phyloP scores from a whole-genome alignment of 2,888 invertebrate genomes.

The Ophioninae sp. region DNA sequence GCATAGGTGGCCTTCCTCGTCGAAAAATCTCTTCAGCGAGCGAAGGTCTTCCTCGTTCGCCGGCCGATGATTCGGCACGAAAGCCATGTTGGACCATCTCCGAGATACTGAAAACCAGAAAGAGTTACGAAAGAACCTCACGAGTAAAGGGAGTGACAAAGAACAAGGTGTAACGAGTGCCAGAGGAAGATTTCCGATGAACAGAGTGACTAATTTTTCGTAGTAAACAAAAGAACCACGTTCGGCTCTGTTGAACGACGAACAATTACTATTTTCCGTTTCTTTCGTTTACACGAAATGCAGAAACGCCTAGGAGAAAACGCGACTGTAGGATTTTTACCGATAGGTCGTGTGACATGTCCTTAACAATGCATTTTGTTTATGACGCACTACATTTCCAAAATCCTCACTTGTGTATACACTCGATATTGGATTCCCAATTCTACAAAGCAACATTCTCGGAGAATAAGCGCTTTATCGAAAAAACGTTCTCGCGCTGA shows the following conservation, averaged over 20 bases:
- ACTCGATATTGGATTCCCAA: neutral
- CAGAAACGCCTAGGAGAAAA: neutral
- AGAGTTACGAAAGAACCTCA: neutral
- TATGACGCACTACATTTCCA: slow-evolving; percentile 9
- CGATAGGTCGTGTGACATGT: neutral
- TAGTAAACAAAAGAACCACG: neutral
- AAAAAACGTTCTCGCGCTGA: neutral
- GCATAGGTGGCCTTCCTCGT: slow-evolving; percentile 83
- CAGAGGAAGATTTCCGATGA: neutral
- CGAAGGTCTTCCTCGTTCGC: slow-evolving; percentile 84
- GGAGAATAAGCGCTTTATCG: slow-evolving; percentile 2
- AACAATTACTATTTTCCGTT: neutral
- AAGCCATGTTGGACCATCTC: slow-evolving; percentile 74
- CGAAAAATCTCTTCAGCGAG: slow-evolving; percentile 84
- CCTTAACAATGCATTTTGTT: neutral
- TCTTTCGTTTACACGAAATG: neutral
- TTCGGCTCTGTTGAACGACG: neutral
- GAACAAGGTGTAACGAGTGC: neutral
- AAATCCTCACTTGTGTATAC: slow-evolving; percentile 11
- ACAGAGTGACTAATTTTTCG: neutral
- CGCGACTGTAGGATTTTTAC: neutral
- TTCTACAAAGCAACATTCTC: slow-evolving; percentile 2
- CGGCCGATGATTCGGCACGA: slow-evolving; percentile 90
- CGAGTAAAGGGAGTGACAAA: neutral
- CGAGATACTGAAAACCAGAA: slow-evolving; percentile 40